phyloP scores from a whole-genome alignment of 2,888 invertebrate genomes.

The Ceramica pisi region DNA sequence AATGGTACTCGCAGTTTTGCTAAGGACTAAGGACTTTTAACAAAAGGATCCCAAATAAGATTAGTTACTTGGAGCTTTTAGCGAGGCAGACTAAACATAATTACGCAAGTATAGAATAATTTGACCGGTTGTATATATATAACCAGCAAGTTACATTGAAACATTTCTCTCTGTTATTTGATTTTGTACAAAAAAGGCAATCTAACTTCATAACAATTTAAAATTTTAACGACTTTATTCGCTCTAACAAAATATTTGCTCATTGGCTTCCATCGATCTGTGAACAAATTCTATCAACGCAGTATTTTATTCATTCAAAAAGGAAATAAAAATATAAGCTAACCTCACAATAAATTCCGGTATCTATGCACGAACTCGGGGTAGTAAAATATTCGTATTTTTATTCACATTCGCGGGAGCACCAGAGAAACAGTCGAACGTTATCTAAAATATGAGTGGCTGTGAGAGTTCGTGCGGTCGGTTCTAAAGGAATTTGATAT shows the following conservation, averaged over 20 bases:
- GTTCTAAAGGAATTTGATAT: constrained; percentile 88
- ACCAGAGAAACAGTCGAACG: constrained; percentile 83
- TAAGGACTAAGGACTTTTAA: constrained; percentile 18
- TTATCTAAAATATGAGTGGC: constrained; percentile 88
- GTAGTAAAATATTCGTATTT: constrained; percentile 83
- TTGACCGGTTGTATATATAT: not conserved
- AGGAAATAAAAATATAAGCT: constrained; percentile 67
- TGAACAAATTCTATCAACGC: constrained; percentile 49
- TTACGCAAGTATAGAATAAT: not conserved
- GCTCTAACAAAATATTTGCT: constrained; percentile 30
- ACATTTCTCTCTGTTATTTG: not conserved
- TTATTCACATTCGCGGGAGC: constrained; percentile 81
- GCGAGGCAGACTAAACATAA: not conserved
- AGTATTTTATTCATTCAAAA: constrained; percentile 64
- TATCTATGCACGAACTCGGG: constrained; percentile 73
- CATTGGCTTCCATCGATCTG: constrained; percentile 45
- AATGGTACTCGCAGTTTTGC: constrained; percentile 20
- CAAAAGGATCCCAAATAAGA: constrained; percentile 37
- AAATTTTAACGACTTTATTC: not conserved
- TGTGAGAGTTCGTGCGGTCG: constrained; percentile 84
- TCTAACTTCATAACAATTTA: not conserved
- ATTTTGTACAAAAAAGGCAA: not conserved
- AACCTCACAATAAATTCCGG: constrained; percentile 74
- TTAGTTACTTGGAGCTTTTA: constrained; percentile 20
- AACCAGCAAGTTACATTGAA: not conserved